Conservation (phyloP, 2,113 vertebrate species). For the Ammodytes dubius region DNA sequence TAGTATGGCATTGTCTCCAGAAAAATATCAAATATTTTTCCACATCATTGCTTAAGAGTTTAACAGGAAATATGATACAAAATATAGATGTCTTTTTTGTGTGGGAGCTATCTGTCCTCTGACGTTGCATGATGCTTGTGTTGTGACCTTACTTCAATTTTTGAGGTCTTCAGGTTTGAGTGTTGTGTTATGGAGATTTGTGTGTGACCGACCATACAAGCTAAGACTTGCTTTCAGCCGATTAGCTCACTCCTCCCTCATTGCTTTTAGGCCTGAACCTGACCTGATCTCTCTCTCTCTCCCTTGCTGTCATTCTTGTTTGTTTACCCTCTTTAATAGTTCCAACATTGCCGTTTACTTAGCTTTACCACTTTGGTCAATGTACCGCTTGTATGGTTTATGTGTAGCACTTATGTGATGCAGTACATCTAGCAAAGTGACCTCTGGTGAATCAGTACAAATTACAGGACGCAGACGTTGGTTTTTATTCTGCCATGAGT, state of each 20-base stretch:
- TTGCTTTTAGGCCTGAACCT: slow-evolving; percentile 66
- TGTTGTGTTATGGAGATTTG: slow-evolving; percentile 26
- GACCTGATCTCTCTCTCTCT: slow-evolving; percentile 46
- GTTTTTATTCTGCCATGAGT: slow-evolving; percentile 16
- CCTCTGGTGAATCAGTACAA: slow-evolving; percentile 25
- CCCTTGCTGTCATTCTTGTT: neutral
- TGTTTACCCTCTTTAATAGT: neutral
- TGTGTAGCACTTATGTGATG: slow-evolving; percentile 17
- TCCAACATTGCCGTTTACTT: slow-evolving; percentile 43
- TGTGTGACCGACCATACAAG: slow-evolving; percentile 20
- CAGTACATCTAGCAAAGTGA: slow-evolving; percentile 19
- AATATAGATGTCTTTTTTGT: neutral
- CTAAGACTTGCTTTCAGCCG: slow-evolving; percentile 61
- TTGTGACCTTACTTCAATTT: neutral
- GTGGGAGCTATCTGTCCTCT: neutral
- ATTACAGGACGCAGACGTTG: slow-evolving; percentile 13
- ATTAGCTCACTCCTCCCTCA: slow-evolving; percentile 54
- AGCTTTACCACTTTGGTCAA: slow-evolving; percentile 52
- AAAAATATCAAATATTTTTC: neutral
- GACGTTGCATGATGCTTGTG: neutral
- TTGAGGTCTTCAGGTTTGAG: slow-evolving; percentile 26
- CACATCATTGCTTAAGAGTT: neutral
- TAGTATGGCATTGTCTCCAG: neutral
- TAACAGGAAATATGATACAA: neutral
- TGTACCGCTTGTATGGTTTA: slow-evolving; percentile 39